Percentiles rank a stretch among this genome's conserved stretches.
Conservation (phyloP, 1,140 invertebrate genomes). For the Saxidomus purpurata region DNA sequence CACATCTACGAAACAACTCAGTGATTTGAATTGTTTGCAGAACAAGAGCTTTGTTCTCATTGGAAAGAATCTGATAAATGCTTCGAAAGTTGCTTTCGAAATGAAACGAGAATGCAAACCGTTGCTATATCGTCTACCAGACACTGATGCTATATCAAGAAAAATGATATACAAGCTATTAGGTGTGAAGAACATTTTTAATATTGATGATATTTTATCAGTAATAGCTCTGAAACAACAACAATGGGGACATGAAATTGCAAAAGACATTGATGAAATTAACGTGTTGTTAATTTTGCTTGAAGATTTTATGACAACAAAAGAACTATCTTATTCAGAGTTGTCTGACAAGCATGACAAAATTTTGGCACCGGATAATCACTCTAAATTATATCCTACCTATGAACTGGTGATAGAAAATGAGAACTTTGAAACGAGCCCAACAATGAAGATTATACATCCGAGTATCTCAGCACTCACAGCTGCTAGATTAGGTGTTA, state of each 20-base stretch:
- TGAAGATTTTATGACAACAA: neutral
- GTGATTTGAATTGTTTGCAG: neutral
- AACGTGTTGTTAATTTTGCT: too few species aligned
- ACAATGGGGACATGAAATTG: neutral
- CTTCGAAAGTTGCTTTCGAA: slow-evolving; percentile 63
- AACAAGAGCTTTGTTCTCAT: slow-evolving; percentile 30
- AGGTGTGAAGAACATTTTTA: slow-evolving; percentile 66
- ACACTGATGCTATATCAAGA: neutral
- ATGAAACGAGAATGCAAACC: slow-evolving; percentile 65
- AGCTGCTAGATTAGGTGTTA: slow-evolving; percentile 66
- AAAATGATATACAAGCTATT: slow-evolving; percentile 54
- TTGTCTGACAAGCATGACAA: neutral
- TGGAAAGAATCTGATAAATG: slow-evolving; percentile 51
- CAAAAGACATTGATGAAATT: neutral
- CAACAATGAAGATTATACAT: slow-evolving; percentile 69
- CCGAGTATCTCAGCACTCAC: slow-evolving; percentile 49
- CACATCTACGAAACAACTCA: neutral
- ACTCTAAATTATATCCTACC: slow-evolving; percentile 23
- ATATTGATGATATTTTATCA: slow-evolving; percentile 8
- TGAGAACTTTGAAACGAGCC: slow-evolving; percentile 18
- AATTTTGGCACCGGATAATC: slow-evolving; percentile 67
- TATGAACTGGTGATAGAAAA: slow-evolving; percentile 71
- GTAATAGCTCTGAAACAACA: slow-evolving; percentile 9
- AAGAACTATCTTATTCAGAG: neutral
- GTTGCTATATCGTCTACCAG: slow-evolving; percentile 65